Percentiles rank a stretch among this genome's conserved stretches.
phyloP scores from a whole-genome alignment of 2,113 vertebrate species.

The Toxotes chatareus region DNA sequence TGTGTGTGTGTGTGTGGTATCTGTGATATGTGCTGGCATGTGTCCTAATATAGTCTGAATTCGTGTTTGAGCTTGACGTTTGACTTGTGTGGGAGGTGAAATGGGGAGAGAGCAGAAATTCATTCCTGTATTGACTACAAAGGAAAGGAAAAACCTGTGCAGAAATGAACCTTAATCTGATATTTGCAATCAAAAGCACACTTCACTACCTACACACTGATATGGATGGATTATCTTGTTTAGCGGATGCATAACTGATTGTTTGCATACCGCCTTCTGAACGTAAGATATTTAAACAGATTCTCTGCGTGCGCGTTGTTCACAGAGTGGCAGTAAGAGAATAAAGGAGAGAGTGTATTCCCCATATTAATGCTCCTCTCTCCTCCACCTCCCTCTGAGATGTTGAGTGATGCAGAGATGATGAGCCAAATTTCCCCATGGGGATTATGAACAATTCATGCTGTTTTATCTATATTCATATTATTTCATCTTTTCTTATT shows the following conservation, averaged over 20 bases:
- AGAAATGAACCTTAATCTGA: constrained; percentile 37
- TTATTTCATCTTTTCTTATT: constrained; percentile 33
- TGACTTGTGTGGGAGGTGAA: constrained; percentile 30
- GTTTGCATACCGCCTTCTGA: constrained; percentile 3
- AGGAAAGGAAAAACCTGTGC: constrained; percentile 12
- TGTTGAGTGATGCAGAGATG: constrained; percentile 42
- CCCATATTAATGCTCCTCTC: constrained; percentile 31
- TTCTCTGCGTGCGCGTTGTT: background rate
- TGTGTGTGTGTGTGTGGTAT: background rate
- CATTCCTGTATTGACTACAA: constrained; percentile 21
- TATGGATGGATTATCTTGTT: constrained; percentile 43
- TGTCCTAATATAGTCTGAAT: constrained; percentile 48
- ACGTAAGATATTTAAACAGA: background rate
- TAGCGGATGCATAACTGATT: constrained; percentile 23
- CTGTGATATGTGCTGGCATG: constrained; percentile 38
- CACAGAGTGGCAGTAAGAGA: constrained; percentile 18
- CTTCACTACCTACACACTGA: constrained; percentile 12
- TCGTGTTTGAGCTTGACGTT: constrained; percentile 28
- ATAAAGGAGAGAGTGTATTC: constrained; percentile 16
- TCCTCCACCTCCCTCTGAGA: constrained; percentile 39
- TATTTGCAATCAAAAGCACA: constrained; percentile 46
- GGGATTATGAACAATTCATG: constrained; percentile 58
- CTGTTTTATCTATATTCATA: constrained; percentile 50
- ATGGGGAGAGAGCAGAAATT: constrained; percentile 19
- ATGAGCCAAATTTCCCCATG: constrained; percentile 45